Evolutionary conservation across 1,140 invertebrate species (phyloP).

Genomic region (Oscheius sp.): DNA sequence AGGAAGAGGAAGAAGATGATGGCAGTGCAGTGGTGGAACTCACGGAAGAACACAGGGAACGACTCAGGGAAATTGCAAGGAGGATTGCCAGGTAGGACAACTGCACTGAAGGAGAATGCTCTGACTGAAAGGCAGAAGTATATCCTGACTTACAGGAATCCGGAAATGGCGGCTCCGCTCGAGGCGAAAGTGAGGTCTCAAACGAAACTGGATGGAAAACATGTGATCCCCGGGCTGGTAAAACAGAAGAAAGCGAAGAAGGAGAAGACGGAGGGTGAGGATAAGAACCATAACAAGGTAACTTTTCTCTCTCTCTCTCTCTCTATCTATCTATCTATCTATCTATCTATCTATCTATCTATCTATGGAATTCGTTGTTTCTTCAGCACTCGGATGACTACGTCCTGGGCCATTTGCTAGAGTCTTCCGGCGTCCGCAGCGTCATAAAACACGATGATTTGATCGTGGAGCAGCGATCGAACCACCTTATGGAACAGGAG

Average conservation of each 20-base stretch:
- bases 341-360: conserved; percentile 4
- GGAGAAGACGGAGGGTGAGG: conserved; percentile 27
- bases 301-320: no score
- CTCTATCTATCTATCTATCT: no score
- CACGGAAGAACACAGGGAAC: conserved; percentile 44
- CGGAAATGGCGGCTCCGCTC: not conserved
- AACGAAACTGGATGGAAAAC: conserved; percentile 47
- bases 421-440: conserved; percentile 47
- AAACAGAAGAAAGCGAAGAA: conserved; percentile 44
- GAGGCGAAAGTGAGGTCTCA: conserved; percentile 25
- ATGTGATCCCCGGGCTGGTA: conserved; percentile 46
- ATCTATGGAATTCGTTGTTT: not conserved
- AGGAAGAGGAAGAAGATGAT: conserved; percentile 34
- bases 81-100: conserved; percentile 39
- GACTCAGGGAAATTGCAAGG: conserved; percentile 47
- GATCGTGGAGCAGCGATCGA: conserved; percentile 15
- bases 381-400: conserved; percentile 51
- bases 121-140: no score
- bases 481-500: conserved; percentile 44
- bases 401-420: conserved; percentile 46
- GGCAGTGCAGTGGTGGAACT: conserved; percentile 34
- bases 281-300: conserved; percentile 11
- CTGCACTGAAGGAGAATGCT: no score
- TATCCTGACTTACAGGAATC: conserved; percentile 24
- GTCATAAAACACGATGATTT: conserved; percentile 56